Conservation (phyloP, 2,113 vertebrate genomes). For the Hemichromis elongatus region DNA sequence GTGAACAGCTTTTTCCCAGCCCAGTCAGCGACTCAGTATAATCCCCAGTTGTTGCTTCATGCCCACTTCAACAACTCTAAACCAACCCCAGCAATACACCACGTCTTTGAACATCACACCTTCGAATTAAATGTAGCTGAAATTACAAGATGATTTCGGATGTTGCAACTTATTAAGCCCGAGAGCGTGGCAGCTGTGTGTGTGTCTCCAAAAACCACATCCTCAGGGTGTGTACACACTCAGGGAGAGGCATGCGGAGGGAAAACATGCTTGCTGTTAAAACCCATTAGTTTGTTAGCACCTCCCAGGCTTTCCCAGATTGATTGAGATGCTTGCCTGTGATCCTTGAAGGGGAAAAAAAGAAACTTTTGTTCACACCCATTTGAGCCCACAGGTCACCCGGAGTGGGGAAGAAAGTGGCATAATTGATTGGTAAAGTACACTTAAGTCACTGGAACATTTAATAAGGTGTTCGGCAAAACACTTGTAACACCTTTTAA, state of each 20-base stretch:
- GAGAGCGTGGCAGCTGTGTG: neutral
- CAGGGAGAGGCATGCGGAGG: slow-evolving; percentile 41
- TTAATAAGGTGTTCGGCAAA: slow-evolving; percentile 12
- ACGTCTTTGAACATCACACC: slow-evolving; percentile 15
- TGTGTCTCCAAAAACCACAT: slow-evolving; percentile 37
- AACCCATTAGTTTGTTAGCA: slow-evolving; percentile 46
- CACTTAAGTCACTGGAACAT: slow-evolving; percentile 54
- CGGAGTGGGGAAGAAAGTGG: slow-evolving; percentile 22
- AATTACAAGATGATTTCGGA: slow-evolving; percentile 11
- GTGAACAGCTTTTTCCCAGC: neutral
- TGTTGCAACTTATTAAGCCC: slow-evolving; percentile 1
- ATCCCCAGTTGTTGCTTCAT: neutral
- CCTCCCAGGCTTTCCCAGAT: slow-evolving; percentile 23
- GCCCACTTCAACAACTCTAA: neutral
- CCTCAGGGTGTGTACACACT: slow-evolving; percentile 47
- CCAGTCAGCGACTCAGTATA: neutral
- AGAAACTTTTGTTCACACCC: slow-evolving; percentile 3
- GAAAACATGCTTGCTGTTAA: slow-evolving; percentile 46
- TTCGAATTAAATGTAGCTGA: slow-evolving; percentile 17
- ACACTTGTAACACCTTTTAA: neutral
- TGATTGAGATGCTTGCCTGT: slow-evolving; percentile 38
- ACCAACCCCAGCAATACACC: neutral
- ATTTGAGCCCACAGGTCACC: neutral
- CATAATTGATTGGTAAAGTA: slow-evolving; percentile 4
- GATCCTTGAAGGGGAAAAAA: slow-evolving; percentile 25